Base-by-base conservation (phyloP, 1,140 invertebrate species). In the Heterodera schachtii region DNA sequence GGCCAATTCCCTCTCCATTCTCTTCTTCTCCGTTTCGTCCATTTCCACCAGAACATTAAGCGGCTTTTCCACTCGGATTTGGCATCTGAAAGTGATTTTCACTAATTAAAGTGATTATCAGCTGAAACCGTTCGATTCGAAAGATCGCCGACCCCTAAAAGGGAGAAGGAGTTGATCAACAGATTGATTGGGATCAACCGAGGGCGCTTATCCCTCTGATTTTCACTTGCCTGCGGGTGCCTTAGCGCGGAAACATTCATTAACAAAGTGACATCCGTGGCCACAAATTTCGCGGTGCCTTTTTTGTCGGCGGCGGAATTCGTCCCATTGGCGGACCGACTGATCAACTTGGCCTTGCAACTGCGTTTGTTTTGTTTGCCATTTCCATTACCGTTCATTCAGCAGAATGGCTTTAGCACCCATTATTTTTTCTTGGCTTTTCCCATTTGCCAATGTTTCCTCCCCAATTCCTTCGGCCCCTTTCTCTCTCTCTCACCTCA, bases 221-320 rank as follows among this genome's bases (percentile, higher is more conserved):
- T 31, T 43, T 6, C 11, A 81, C 57, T 57, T 41, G 69, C 82
- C 70, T 83, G 79, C 31, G 44, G 43, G 9, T 81, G 78, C 11
- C 64, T 57, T 13, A 81, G 31, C 11, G 70, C 52, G 9, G 82
- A 74, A 31, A 74, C 74, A 52, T 81, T 81, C 73, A 81, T 44
- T 16, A 75, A 13, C n/a, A 81, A 13, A 4, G 47, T 5, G 60
- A 57, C 69, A 21, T 74, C 43, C 3, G 46, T 43, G 16, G 44
- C 73, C 66, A 46, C 49, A 77, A 79, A 52, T 79, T 47, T 47
- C n/a, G 69, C 64, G 31, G 9, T 64, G 3, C 49, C 74, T 41
- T 69, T 81, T 66, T 75, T 64, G 31, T 69, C 49, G 52, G 11
- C 67, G 9, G 7, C 52, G 31, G 31, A 31, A 13, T 16, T 64